phyloP scores from a whole-genome alignment of 2,888 invertebrate genomes.

The Neoascia interrupta region DNA sequence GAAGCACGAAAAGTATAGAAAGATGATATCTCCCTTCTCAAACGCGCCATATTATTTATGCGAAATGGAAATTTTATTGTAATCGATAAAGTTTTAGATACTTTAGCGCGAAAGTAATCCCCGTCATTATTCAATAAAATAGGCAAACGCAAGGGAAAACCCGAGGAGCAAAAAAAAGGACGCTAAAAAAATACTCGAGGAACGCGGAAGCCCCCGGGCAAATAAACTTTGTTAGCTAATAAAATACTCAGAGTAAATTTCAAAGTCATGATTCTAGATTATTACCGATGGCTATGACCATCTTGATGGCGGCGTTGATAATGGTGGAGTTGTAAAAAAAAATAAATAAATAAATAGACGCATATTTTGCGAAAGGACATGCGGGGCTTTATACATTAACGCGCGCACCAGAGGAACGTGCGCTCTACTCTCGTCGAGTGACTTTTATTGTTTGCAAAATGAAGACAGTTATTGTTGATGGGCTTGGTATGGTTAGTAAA shows the following conservation, averaged over 20 bases:
- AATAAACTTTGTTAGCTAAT: conserved; percentile 62
- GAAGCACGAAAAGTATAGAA: conserved; percentile 11
- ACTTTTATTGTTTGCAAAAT: conserved; percentile 18
- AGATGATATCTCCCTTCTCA: not conserved
- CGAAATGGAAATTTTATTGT: conserved; percentile 51
- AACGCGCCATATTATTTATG: conserved; percentile 5
- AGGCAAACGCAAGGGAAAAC: not conserved
- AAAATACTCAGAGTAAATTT: conserved; percentile 58
- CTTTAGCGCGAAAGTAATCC: conserved; percentile 30
- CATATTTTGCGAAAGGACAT: conserved; percentile 17
- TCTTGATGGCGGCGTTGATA: conserved; percentile 43
- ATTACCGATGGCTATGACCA: conserved; percentile 43
- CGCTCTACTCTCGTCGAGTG: not conserved
- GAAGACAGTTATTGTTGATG: conserved; percentile 16
- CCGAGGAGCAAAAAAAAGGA: not conserved
- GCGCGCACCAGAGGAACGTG: conserved; percentile 2
- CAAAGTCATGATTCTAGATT: conserved; percentile 47
- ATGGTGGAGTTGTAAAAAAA: conserved; percentile 33
- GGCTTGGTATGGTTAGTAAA: conserved; percentile 1
- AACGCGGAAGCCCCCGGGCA: conserved; percentile 9
- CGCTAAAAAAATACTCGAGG: conserved; percentile 1
- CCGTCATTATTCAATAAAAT: conserved; percentile 41
- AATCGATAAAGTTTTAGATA: conserved; percentile 56
- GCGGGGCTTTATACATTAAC: no score
- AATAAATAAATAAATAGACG: no score